phyloP scores from a whole-genome alignment of 2,888 invertebrate genomes.

The Mythimna loreyi region DNA sequence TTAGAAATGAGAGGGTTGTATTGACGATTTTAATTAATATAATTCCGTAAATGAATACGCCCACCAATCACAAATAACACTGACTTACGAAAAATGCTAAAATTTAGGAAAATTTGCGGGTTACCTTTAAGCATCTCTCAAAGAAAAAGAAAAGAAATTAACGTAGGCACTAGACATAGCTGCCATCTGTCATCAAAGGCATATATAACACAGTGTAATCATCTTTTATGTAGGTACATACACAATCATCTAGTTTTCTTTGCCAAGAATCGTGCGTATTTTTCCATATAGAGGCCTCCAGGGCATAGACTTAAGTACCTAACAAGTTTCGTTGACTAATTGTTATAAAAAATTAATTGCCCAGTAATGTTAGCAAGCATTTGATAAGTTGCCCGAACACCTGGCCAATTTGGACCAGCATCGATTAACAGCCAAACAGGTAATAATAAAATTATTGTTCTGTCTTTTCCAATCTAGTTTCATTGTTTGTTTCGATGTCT shows the following conservation, averaged over 20 bases:
- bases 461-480: constrained; percentile 25
- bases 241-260: constrained; percentile 23
- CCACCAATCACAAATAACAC: too few species aligned
- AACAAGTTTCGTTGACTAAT: constrained; percentile 44
- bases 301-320: constrained; percentile 10
- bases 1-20: too few species aligned
- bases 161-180: background rate
- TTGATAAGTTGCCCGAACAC: constrained; percentile 37
- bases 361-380: constrained; percentile 31
- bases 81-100: too few species aligned
- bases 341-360: constrained; percentile 51
- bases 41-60: too few species aligned
- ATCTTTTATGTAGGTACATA: constrained; percentile 1
- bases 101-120: too few species aligned
- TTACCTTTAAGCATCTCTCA: too few species aligned
- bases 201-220: background rate
- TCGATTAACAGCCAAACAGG: constrained; percentile 27
- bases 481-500: constrained; percentile 37
- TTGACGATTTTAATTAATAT: too few species aligned
- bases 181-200: constrained; percentile 31
- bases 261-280: constrained; percentile 19
- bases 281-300: constrained; percentile 24
- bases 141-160: background rate
- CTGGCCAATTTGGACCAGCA: constrained; percentile 44
- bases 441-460: constrained; percentile 21